A percentile compares a stretch with the other conserved stretches of the same genome.
Conservation (phyloP, 2,888 invertebrate genomes). For the Colostygia pectinataria region DNA sequence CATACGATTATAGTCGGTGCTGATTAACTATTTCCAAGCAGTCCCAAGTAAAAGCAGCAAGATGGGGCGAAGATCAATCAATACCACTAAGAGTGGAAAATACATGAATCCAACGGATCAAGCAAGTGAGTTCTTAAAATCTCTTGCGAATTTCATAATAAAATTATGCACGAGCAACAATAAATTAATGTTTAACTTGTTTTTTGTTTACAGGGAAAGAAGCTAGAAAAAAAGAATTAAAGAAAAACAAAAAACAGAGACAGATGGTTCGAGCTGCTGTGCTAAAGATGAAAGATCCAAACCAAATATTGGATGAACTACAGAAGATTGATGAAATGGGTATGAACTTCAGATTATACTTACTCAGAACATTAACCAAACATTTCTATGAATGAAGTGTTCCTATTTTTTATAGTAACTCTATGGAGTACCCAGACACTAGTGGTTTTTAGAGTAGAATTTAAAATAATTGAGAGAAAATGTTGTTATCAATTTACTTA, state of each 20-base stretch:
- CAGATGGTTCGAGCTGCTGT: conserved; percentile 98
- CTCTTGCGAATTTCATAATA: too few species aligned
- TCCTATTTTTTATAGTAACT: too few species aligned
- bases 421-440: too few species aligned
- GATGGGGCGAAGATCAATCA: conserved; percentile 98
- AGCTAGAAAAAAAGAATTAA: conserved; percentile 97
- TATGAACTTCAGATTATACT: too few species aligned
- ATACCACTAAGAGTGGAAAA: conserved; percentile 99
- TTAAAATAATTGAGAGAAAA: too few species aligned
- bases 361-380: too few species aligned
- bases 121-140: conserved; percentile 98
- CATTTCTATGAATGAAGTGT: too few species aligned
- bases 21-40: background rate
- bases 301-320: conserved; percentile 96
- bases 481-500: too few species aligned
- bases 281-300: conserved; percentile 98
- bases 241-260: conserved; percentile 98
- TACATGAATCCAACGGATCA: conserved; percentile 99
- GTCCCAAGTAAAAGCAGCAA: conserved; percentile 46
- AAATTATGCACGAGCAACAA: too few species aligned
- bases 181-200: background rate
- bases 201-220: conserved; percentile 90
- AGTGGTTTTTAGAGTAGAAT: too few species aligned
- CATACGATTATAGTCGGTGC: background rate
- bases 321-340: conserved; percentile 99